phyloP scores from a whole-genome alignment of 2,113 vertebrate species.

The Neolamprologus fasciatus region DNA sequence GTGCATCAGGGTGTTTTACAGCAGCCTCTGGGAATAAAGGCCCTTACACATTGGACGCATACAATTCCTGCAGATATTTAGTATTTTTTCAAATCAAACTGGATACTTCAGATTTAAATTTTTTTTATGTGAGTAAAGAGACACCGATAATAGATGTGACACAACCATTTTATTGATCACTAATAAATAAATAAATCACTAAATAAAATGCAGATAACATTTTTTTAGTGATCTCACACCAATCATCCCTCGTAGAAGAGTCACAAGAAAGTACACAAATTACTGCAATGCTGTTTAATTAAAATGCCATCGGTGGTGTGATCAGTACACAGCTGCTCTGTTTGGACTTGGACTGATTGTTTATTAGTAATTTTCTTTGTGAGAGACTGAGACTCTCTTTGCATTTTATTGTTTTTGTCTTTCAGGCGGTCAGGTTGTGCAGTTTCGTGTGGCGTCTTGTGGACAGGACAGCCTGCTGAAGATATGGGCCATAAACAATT shows the following conservation, averaged over 20 bases:
- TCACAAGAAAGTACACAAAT: neutral
- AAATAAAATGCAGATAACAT: neutral
- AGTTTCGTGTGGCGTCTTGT: conserved; percentile 83
- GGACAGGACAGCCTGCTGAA: conserved; percentile 89
- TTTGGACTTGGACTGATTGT: neutral
- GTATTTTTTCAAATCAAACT: neutral
- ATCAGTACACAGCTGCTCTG: neutral
- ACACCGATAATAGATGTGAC: neutral
- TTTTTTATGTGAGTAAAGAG: neutral
- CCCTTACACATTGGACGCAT: neutral
- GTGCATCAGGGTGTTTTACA: neutral
- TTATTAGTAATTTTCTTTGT: neutral
- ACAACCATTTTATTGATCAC: neutral
- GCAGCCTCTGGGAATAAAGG: neutral
- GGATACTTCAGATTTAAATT: neutral
- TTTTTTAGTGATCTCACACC: neutral
- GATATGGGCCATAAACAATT: conserved; percentile 79
- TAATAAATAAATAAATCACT: neutral
- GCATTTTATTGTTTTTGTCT: neutral
- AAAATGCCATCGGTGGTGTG: neutral
- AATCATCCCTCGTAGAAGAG: neutral
- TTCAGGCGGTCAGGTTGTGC: conserved; percentile 62
- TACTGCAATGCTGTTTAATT: neutral
- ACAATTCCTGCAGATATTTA: neutral
- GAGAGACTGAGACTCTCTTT: neutral